Conservation (phyloP, 1,140 invertebrate genomes). For the Neodiprion pinetum region DNA sequence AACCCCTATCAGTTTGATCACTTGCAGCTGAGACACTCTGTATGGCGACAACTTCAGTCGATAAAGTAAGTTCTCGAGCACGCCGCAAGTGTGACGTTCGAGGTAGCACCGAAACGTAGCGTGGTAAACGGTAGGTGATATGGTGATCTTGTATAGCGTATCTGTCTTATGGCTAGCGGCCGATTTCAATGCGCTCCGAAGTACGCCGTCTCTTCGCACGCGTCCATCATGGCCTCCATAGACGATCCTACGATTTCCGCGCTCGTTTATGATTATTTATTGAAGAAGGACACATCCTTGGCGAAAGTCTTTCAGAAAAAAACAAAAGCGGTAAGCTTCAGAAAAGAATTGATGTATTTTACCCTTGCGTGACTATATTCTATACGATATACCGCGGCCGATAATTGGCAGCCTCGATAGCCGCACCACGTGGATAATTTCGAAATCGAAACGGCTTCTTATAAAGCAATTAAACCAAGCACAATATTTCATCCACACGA, state of each 20-base stretch:
- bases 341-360: too few relatives aligned
- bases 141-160: neutral
- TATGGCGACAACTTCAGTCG: too few relatives aligned
- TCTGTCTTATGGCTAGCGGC: neutral
- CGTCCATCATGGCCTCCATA: conserved; percentile 43
- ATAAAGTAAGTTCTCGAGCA: too few relatives aligned
- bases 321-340: conserved; percentile 66
- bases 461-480: neutral
- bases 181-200: neutral
- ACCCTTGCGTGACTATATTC: too few relatives aligned
- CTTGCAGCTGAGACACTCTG: too few relatives aligned
- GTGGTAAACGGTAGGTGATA: too few relatives aligned
- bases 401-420: neutral
- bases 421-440: conserved; percentile 3
- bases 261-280: conserved; percentile 65
- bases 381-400: too few relatives aligned
- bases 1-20: too few relatives aligned
- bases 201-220: conserved; percentile 21
- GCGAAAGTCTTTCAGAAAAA: conserved; percentile 68
- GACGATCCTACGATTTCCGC: conserved; percentile 51
- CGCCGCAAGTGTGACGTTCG: too few relatives aligned
- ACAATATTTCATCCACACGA: neutral
- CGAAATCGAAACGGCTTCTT: neutral
- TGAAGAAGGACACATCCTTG: conserved; percentile 64
- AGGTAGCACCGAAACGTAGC: too few relatives aligned